Base-by-base conservation (phyloP, 1,140 invertebrate genomes). In the Daktulosphaira vitifoliae region DNA sequence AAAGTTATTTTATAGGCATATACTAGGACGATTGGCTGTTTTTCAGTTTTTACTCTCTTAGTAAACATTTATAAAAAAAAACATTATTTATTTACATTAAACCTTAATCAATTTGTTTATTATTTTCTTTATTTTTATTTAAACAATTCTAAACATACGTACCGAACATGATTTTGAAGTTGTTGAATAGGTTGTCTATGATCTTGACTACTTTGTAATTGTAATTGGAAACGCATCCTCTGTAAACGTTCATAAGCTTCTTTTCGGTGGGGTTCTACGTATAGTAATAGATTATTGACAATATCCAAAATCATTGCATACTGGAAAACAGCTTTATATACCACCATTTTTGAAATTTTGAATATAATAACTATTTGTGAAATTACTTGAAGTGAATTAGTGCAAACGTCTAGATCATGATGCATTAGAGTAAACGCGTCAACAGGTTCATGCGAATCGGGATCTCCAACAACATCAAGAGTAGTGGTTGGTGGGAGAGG, bases 391-490 rank as follows among this genome's bases (percentile, higher is more conserved):
- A 95, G 79, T 0, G 92, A 95, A 77, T 98, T 98, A 5, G 95
- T 98, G 76, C 90, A 96, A 1, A 98, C 91, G 74, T 98, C 92
- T 2, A 99, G 78, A 77, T 98, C 96, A 73, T 99, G 90, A 79
- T 99, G 96, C 84, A 97, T 96, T 2, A 99, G 78, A 0, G 94
- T 98, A 72, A 99, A 98, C 3, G 92, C 92, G 78, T 99, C 95
- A 5, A 96, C 92, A 15, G 90, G 89, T 26, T 87, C 85, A 33
- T 62, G 56, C 29, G 44, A 62, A 62, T 62, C 56, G 20, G 56
- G 56, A 71, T 95, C 88, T 68, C 84, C 81, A 67, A 84, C 81
- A 68, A 87, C 85, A 83, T 86, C 88, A 0, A 82, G 84, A 51
- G 71, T 73, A 64, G 70, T 71, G 1, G 65, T 67, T 1, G 84